Conservation (phyloP, 2,797 vertebrate genomes). For the Crenuchus spilurus region DNA sequence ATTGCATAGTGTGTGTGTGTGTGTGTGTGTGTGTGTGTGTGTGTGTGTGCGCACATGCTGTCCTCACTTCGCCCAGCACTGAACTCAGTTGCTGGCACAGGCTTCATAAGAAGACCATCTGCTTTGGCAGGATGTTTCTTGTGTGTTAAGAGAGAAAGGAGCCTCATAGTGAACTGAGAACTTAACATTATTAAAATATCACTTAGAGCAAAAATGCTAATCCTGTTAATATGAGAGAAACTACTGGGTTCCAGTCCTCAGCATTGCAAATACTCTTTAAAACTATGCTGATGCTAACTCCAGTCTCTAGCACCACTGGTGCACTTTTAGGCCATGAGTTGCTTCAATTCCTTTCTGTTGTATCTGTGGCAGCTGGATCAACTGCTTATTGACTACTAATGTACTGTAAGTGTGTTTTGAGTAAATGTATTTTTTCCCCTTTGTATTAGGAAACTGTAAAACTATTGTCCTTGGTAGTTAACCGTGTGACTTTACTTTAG, state of each 20-base stretch:
- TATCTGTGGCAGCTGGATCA: neutral
- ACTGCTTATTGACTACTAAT: neutral
- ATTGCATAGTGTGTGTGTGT: neutral
- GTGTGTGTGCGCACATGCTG: neutral
- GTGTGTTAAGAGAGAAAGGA: neutral
- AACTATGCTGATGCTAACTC: no score
- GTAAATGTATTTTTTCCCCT: no score
- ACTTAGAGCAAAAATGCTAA: neutral
- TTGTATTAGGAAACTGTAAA: no score
- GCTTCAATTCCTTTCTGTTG: no score
- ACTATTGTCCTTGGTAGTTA: no score
- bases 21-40: neutral
- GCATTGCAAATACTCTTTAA: no score
- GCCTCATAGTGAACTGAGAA: neutral
- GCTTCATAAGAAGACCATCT: slow-evolving; percentile 39
- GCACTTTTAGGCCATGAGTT: no score
- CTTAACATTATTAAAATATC: neutral
- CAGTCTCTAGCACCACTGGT: no score
- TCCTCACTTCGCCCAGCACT: slow-evolving; percentile 35
- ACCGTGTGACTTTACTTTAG: no score
- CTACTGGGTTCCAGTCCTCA: neutral
- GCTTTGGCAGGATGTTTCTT: slow-evolving; percentile 3
- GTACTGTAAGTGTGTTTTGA: neutral
- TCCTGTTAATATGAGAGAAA: neutral
- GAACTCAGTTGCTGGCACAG: slow-evolving; percentile 26